These are phyloP conservation scores for Notocelia uddmanniana DNA, from an alignment of 2,888 invertebrate species.

Conservation along the genomic window DNA sequence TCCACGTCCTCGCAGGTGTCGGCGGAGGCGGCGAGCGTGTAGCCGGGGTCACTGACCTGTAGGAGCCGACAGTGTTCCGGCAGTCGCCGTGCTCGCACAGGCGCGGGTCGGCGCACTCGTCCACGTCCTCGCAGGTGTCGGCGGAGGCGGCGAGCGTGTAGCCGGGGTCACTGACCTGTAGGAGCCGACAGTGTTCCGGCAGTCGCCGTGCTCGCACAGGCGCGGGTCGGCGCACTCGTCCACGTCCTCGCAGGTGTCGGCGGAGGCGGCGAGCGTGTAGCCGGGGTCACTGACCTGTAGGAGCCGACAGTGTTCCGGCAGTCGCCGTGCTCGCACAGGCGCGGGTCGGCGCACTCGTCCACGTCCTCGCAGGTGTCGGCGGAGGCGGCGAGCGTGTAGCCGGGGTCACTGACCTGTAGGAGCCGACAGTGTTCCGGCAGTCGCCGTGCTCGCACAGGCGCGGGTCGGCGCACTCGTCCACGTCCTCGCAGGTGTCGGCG, in stretches of 20 bases:
- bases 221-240: slow-evolving; percentile 90
- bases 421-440: slow-evolving; percentile 92
- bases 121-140: slow-evolving; percentile 89
- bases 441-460: slow-evolving; percentile 91
- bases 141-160: slow-evolving; percentile 86
- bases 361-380: slow-evolving; percentile 88
- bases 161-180: slow-evolving; percentile 87
- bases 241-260: slow-evolving; percentile 88
- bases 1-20: slow-evolving; percentile 89
- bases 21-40: slow-evolving; percentile 85
- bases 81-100: slow-evolving; percentile 92
- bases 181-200: slow-evolving; percentile 91
- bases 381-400: slow-evolving; percentile 86
- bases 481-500: slow-evolving; percentile 88
- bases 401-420: slow-evolving; percentile 87
- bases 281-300: slow-evolving; percentile 87
- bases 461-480: slow-evolving; percentile 90
- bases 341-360: slow-evolving; percentile 90
- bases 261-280: slow-evolving; percentile 86
- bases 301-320: slow-evolving; percentile 92
- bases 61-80: slow-evolving; percentile 91
- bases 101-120: slow-evolving; percentile 90
- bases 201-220: slow-evolving; percentile 91
- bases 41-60: slow-evolving; percentile 87
- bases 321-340: slow-evolving; percentile 90